These are phyloP conservation scores for Cryptocheilus praepositus DNA, from an alignment of 2,888 invertebrate species.

Conservation along the genomic window DNA sequence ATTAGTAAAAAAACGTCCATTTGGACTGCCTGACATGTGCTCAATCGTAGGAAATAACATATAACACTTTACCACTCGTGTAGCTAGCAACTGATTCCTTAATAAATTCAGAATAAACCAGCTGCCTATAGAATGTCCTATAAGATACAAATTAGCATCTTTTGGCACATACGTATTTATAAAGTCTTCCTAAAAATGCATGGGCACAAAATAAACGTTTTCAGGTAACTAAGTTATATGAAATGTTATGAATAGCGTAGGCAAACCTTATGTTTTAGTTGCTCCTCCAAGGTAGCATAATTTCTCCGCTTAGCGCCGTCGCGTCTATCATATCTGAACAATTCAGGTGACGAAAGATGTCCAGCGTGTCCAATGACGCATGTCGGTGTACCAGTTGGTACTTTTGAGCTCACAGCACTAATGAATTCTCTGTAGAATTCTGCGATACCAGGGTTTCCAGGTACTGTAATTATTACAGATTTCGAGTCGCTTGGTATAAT, in stretches of 20 bases:
- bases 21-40: constrained; percentile 84
- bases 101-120: constrained; percentile 88
- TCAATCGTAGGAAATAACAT: constrained; percentile 93
- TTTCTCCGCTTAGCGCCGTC: constrained; percentile 57
- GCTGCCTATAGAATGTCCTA: constrained; percentile 94
- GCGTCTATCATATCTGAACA: constrained; percentile 71
- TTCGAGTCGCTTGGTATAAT: constrained; percentile 67
- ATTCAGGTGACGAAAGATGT: constrained; percentile 82
- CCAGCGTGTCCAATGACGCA: constrained; percentile 91
- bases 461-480: constrained; percentile 84
- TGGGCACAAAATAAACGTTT: constrained; percentile 3
- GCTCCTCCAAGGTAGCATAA: constrained; percentile 85
- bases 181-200: constrained; percentile 77
- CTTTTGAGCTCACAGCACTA: constrained; percentile 79
- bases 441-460: constrained; percentile 92
- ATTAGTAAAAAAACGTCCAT: constrained; percentile 83
- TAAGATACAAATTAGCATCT: constrained; percentile 84
- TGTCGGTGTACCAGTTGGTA: constrained; percentile 81
- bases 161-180: constrained; percentile 84
- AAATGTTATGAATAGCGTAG: constrained; percentile 1
- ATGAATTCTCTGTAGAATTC: constrained; percentile 88
- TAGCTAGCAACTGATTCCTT: constrained; percentile 77
- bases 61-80: constrained; percentile 80
- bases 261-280: constrained; percentile 84
- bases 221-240: not conserved